These are phyloP conservation scores for Thera britannica DNA, from an alignment of 2,888 invertebrate species.

Conservation along the genomic window DNA sequence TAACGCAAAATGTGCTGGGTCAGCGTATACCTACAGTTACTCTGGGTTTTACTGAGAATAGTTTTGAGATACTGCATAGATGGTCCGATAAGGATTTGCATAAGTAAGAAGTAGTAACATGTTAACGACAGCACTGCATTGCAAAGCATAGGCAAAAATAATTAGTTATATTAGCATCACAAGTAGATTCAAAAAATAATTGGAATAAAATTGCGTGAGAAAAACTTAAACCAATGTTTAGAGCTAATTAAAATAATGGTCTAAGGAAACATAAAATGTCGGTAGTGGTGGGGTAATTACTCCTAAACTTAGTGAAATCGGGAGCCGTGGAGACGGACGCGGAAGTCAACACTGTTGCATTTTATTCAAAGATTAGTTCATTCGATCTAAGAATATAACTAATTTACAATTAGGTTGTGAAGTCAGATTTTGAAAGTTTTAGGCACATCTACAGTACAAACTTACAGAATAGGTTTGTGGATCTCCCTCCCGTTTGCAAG, in stretches of 20 bases:
- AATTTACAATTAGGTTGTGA: neutral
- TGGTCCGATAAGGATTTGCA: constrained; percentile 9
- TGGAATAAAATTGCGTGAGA: constrained; percentile 73
- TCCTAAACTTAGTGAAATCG: constrained; percentile 65
- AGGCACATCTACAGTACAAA: no score
- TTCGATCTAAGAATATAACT: constrained; percentile 3
- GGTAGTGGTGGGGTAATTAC: constrained; percentile 74
- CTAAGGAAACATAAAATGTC: constrained; percentile 78
- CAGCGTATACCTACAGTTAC: neutral
- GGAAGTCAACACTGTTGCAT: constrained; percentile 55
- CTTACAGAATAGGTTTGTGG: no score
- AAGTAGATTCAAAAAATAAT: constrained; percentile 51
- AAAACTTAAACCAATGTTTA: constrained; percentile 65
- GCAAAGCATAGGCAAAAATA: constrained; percentile 23
- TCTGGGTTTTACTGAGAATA: constrained; percentile 9
- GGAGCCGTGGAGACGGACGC: constrained; percentile 58
- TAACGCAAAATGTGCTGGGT: neutral
- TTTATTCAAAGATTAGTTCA: constrained; percentile 8
- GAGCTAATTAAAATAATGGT: constrained; percentile 80
- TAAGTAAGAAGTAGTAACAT: neutral
- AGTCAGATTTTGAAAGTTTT: no score
- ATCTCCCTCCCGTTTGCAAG: no score
- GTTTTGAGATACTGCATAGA: constrained; percentile 1
- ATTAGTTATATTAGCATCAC: constrained; percentile 24
- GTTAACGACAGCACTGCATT: constrained; percentile 3